These are phyloP conservation scores for Meda fulgida DNA, from an alignment of 2,797 vertebrate species.

Conservation along the genomic window DNA sequence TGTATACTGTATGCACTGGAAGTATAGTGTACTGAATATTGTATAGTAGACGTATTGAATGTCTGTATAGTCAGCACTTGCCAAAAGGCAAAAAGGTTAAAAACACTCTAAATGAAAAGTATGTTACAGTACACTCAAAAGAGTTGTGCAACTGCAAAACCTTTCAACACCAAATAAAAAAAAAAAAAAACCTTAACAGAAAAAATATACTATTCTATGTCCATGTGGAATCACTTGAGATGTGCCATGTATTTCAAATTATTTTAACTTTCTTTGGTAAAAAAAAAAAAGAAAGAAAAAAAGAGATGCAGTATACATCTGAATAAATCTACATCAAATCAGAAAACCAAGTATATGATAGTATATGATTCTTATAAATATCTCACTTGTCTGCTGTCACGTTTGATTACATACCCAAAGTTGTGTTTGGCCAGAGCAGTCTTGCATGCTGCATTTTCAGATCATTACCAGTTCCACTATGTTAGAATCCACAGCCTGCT, in stretches of 20 bases:
- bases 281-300: neutral
- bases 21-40: too few relatives aligned
- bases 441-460: slow-evolving; percentile 8
- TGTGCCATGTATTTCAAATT: neutral
- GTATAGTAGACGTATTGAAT: too few relatives aligned
- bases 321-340: neutral
- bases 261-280: neutral
- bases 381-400: neutral
- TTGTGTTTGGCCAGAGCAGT: slow-evolving; percentile 16
- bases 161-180: too few relatives aligned
- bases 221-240: neutral
- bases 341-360: neutral
- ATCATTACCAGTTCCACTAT: slow-evolving; percentile 36
- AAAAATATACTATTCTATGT: too few relatives aligned
- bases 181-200: too few relatives aligned
- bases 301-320: neutral
- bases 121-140: too few relatives aligned
- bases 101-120: too few relatives aligned
- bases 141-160: too few relatives aligned
- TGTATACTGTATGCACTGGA: too few relatives aligned
- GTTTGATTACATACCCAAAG: slow-evolving; percentile 19
- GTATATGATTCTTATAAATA: neutral
- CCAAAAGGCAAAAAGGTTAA: too few relatives aligned
- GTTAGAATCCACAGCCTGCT: slow-evolving; percentile 28
- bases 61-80: too few relatives aligned